Base-by-base conservation (phyloP, 2,888 invertebrate genomes). In the Mesochorus sp. region DNA sequence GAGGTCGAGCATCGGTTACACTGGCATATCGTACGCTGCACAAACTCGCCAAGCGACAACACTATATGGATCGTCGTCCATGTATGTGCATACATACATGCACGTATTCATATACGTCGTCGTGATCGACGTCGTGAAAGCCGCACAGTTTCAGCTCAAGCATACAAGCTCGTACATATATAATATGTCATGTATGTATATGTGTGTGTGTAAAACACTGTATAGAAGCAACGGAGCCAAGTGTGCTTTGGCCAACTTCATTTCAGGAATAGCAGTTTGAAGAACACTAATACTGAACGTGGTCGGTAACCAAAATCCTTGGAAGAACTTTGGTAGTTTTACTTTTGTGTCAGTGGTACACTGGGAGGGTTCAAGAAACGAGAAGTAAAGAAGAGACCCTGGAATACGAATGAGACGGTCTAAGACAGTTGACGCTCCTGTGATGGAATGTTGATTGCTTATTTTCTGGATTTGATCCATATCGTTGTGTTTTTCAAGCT, bases 221-320 rank as follows among this genome's bases (percentile, higher is more conserved):
- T n/a, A 19, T 47, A 5, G 1, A 2, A 19, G 19, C 17, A 47
- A 8, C 6, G 5, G 71, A 55, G 76, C 72, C 78, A 84, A 81
- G 81, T 85, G 84, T 83, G 85, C 87, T 88, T 87, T 89, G 85
- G 85, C 84, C 87, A 88, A 88, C 86, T 89, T 89, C 87, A 88
- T 89, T 88, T 87, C 86, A 80, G 76, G 71, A 85, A 86, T 87
- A 81, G 83, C 82, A 81, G 83, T 79, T 67, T 8, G 74, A 61
- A 70, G 10, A 12, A 57, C n/a, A 34, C 2, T 17, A 31, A 49
- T 21, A 57, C 0, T 57, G 19, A 12, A 28, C 14, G 51, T 10
- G 26, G 12, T 47, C 39, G 28, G 26, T 67, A 4, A 26, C 10
- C 59, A 71, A 62, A 49, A 64, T 51, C 31, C 6, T 19, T 34